Base-by-base conservation (phyloP, 2,888 invertebrate species). In the Chaetogeoica ovagalla region DNA sequence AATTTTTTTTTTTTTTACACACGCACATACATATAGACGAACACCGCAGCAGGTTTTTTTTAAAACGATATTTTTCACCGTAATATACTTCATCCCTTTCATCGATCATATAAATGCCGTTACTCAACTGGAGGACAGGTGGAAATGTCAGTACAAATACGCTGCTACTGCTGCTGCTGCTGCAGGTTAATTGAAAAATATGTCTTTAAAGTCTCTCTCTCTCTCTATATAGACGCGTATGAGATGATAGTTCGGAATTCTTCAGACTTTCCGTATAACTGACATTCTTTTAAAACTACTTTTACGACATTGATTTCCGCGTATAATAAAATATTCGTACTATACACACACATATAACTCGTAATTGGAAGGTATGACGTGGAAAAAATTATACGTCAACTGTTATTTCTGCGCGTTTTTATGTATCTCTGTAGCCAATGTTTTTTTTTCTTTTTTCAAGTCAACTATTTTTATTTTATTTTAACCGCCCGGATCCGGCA, bases 221-320 rank as follows among this genome's bases (percentile, higher is more conserved):
- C 11, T 7, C 11, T 48, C 1, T 11, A 48, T 9, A 48, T 11
- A 11, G 48, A 11, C 48, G 48, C 8, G 48, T 48, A 30, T 15
- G 48, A 48, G 48, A 13, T 11, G 15, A 11, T 48, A 48, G 11
- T 48, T 48, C 48, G 15, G 48, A 48, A 48, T 48, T 48, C 13
- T 30, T 2, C 43, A 43, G 68, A 55, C 30, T 30, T 55, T 55
- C 55, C 59, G 59, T 30, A 30, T 30, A 6, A 69, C 30, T 2
- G 69, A 63, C 37, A 63, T 73, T 63, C 73, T 63, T 63, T 52
- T 52, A 9, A 63, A 55, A 55, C 63, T n/a, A 17, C 37, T 73
- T 73, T 55, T 55, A 73, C 30, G 30, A 30, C 62, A 2, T 13
- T 15, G 48, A 9, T 15, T 63, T 73, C 52, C 37, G 0, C 52